phyloP scores from a whole-genome alignment of 2,888 invertebrate genomes.

The Pandemis cinnamomeana region DNA sequence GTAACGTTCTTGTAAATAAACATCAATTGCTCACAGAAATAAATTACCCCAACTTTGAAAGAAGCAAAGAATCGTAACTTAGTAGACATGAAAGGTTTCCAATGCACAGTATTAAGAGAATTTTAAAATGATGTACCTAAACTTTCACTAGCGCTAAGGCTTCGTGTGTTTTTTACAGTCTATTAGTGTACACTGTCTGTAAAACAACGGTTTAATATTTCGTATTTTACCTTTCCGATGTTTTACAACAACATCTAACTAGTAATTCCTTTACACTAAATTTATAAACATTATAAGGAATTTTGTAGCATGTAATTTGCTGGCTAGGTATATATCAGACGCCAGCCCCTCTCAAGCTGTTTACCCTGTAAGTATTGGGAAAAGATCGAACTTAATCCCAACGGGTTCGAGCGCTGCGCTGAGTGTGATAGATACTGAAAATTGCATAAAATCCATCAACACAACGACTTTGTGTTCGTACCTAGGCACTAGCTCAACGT shows the following conservation, averaged over 20 bases:
- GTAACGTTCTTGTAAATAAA: not conserved
- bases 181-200: no score
- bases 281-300: conserved; percentile 44
- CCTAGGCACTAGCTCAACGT: conserved; percentile 31
- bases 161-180: no score
- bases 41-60: conserved; percentile 50
- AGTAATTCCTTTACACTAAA: not conserved
- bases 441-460: conserved; percentile 85
- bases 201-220: no score
- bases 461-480: conserved; percentile 69
- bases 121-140: not conserved
- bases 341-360: conserved; percentile 63
- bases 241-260: no score
- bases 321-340: conserved; percentile 52
- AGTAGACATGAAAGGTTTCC: conserved; percentile 44
- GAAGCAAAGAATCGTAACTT: conserved; percentile 50
- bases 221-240: no score
- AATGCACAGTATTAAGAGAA: conserved; percentile 5
- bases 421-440: conserved; percentile 83
- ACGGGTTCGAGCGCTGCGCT: conserved; percentile 71
- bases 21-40: conserved; percentile 50
- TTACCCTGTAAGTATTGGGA: conserved; percentile 80
- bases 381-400: conserved; percentile 83
- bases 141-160: no score
- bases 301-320: conserved; percentile 48